Conservation (phyloP, 2,113 vertebrate genomes). For the Crotalus helleri region DNA sequence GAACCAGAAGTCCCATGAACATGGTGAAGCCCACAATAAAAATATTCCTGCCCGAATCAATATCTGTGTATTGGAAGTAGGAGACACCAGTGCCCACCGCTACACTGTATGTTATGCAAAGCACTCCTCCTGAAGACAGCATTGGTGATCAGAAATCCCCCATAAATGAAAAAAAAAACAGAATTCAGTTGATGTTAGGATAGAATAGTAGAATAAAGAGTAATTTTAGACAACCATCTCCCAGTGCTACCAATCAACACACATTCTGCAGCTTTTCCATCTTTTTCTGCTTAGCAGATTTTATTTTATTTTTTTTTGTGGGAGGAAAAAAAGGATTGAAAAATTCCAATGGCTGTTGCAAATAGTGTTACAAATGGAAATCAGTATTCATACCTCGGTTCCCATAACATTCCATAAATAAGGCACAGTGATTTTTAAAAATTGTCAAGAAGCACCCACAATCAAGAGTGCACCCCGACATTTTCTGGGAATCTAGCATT, state of each 20-base stretch:
- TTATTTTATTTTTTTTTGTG: background rate
- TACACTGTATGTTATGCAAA: constrained; percentile 76
- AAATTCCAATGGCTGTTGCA: background rate
- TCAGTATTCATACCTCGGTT: background rate
- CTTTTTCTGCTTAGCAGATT: background rate
- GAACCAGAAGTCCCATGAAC: constrained; percentile 83
- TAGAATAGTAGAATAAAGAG: background rate
- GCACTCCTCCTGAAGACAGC: constrained; percentile 71
- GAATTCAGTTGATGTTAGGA: background rate
- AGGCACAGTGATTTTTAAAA: background rate
- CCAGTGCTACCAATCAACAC: background rate
- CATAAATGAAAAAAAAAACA: background rate
- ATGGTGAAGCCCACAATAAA: constrained; percentile 84
- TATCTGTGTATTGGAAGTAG: constrained; percentile 79
- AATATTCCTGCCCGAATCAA: constrained; percentile 84
- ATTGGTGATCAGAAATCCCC: background rate
- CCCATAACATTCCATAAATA: background rate
- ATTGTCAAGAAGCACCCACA: background rate
- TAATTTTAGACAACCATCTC: background rate
- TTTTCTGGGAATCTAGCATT: background rate
- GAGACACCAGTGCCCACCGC: constrained; percentile 79
- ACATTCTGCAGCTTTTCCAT: background rate
- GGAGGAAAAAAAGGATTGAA: background rate
- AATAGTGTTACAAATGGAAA: background rate
- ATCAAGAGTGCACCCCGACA: background rate